phyloP scores from a whole-genome alignment of 2,113 vertebrate genomes.

The Nansenia antarctica region DNA sequence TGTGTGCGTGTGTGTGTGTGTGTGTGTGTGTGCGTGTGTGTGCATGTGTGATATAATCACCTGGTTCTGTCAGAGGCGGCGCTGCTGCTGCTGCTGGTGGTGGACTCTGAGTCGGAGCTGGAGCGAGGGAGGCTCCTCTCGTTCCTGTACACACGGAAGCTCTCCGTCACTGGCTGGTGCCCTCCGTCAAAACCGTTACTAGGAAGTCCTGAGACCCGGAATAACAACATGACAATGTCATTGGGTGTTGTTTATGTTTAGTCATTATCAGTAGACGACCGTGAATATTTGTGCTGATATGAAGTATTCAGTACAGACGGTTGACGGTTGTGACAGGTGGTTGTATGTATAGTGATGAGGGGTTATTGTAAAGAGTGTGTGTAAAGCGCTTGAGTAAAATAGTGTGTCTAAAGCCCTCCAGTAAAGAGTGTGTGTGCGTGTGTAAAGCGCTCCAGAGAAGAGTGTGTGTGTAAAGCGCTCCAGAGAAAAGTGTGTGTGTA shows the following conservation, averaged over 20 bases:
- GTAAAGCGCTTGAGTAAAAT: too few relatives aligned
- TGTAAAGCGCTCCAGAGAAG: too few relatives aligned
- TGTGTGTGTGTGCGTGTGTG: not conserved
- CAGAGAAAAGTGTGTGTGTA: not conserved
- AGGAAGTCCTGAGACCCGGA: conserved; percentile 79
- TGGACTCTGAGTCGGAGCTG: conserved; percentile 96
- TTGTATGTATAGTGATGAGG: too few relatives aligned
- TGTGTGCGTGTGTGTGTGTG: not conserved
- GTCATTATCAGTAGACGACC: too few relatives aligned
- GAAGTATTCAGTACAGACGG: too few relatives aligned
- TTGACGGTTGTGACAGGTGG: too few relatives aligned
- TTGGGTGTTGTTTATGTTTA: too few relatives aligned
- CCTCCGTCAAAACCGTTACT: conserved; percentile 93
- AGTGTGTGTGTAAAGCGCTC: too few relatives aligned
- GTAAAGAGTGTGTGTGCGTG: not conserved
- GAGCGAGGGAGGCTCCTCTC: conserved; percentile 94
- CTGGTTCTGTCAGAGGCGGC: conserved; percentile 97
- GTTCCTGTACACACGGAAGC: conserved; percentile 94
- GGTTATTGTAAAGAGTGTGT: too few relatives aligned
- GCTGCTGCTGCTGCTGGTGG: conserved; percentile 96
- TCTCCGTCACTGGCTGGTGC: conserved; percentile 94
- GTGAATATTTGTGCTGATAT: too few relatives aligned
- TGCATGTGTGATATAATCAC: conserved; percentile 60
- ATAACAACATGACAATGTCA: not conserved
- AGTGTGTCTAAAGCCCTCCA: too few relatives aligned